Percentiles rank a stretch among this genome's conserved stretches.
Evolutionary conservation across 2,888 invertebrate genomes (phyloP).

Genomic region (Andrena chrysosceles): DNA sequence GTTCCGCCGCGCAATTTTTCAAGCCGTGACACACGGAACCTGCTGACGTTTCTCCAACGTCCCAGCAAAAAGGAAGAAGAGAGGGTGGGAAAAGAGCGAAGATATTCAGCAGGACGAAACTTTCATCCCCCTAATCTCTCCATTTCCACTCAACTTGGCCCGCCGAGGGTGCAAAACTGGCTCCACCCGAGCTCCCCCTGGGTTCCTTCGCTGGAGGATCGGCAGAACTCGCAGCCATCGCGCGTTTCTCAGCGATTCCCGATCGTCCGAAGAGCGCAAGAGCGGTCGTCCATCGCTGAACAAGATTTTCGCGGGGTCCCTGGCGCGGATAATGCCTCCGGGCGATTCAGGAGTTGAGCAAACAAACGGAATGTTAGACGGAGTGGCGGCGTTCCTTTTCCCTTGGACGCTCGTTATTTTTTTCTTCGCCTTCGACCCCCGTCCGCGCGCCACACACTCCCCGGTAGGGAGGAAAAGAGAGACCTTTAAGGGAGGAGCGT

Average conservation of each 20-base stretch:
- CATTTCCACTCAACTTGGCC: constrained; percentile 33
- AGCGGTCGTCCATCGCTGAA: constrained; percentile 3
- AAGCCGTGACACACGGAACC: not conserved
- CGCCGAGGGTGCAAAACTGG: not conserved
- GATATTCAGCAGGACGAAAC: not conserved
- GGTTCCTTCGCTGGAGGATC: not conserved
- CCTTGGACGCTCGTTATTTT: constrained; percentile 48
- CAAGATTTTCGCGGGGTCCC: constrained; percentile 39
- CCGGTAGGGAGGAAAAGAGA: constrained; percentile 14
- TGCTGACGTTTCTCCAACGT: constrained; percentile 2
- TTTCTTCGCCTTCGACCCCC: not conserved
- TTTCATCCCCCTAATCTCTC: constrained; percentile 18
- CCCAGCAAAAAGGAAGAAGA: not conserved
- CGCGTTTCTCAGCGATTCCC: not conserved
- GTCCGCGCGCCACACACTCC: not conserved
- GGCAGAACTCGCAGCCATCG: constrained; percentile 11
- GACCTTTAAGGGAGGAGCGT: constrained; percentile 57
- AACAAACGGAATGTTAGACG: constrained; percentile 56
- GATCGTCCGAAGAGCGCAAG: too few species aligned
- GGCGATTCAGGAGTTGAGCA: constrained; percentile 39
- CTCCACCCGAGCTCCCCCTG: not conserved
- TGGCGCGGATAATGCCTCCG: constrained; percentile 24
- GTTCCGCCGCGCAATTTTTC: constrained; percentile 1
- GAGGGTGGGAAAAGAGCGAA: not conserved
- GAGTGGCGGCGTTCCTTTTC: not conserved